phyloP scores from a whole-genome alignment of 2,797 vertebrate genomes.

The Pipistrellus pygmaeus region DNA sequence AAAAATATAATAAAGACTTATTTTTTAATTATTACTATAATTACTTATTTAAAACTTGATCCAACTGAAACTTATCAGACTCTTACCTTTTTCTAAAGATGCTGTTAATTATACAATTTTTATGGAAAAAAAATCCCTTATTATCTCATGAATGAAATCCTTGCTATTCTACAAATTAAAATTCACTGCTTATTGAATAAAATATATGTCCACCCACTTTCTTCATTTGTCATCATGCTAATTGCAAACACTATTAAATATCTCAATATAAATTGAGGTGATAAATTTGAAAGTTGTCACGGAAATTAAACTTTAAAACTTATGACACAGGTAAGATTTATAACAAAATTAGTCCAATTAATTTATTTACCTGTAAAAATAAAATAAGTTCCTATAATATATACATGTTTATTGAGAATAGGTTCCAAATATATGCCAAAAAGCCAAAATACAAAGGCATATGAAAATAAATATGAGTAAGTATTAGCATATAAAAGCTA shows the following conservation, averaged over 20 bases:
- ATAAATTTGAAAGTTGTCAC: not conserved
- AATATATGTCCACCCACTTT: not conserved
- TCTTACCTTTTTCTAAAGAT: constrained; percentile 20
- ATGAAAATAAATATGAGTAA: not conserved
- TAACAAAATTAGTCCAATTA: not conserved
- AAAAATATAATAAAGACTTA: constrained; percentile 46
- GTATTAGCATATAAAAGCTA: not conserved
- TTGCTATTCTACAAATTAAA: constrained; percentile 4
- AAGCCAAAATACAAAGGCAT: not conserved
- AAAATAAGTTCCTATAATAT: not conserved
- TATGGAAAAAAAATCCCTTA: not conserved
- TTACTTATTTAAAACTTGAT: constrained; percentile 11
- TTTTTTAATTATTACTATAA: constrained; percentile 43
- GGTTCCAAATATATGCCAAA: not conserved
- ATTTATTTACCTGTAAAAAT: not conserved
- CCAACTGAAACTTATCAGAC: not conserved
- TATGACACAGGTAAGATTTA: not conserved
- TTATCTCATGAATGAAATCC: not conserved
- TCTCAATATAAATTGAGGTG: not conserved
- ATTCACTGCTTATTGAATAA: not conserved
- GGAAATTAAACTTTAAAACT: not conserved
- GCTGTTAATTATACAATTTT: constrained; percentile 9
- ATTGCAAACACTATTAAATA: not conserved
- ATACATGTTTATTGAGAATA: not conserved
- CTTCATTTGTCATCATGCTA: not conserved